phyloP scores from a whole-genome alignment of 2,888 invertebrate genomes.

The Eudasyphora cyanicolor region DNA sequence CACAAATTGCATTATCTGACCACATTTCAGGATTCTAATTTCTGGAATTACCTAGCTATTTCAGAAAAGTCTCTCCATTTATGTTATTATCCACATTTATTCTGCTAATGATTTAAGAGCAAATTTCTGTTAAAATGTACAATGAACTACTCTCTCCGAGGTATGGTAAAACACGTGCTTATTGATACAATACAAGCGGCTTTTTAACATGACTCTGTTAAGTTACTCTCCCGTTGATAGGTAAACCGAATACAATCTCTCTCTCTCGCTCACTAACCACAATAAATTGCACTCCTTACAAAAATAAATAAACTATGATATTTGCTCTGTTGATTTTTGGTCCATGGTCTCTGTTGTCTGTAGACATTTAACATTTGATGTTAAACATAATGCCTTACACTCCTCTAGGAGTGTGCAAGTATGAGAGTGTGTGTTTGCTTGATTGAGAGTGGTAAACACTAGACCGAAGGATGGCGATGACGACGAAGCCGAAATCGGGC shows the following conservation, averaged over 20 bases:
- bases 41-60: too few relatives aligned
- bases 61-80: too few relatives aligned
- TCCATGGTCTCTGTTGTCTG: constrained; percentile 31
- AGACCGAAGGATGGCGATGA: constrained; percentile 16
- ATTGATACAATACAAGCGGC: constrained; percentile 40
- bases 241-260: neutral
- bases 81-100: too few relatives aligned
- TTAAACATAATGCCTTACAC: constrained; percentile 17
- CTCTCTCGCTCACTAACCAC: constrained; percentile 20
- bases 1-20: too few relatives aligned
- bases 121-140: constrained; percentile 41
- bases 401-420: neutral
- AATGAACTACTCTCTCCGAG: neutral
- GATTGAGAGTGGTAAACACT: neutral
- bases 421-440: neutral
- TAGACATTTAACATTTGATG: constrained; percentile 59
- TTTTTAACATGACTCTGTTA: constrained; percentile 28
- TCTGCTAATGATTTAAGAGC: neutral
- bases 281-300: too few relatives aligned
- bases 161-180: constrained; percentile 57
- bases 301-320: constrained; percentile 28
- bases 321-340: constrained; percentile 57
- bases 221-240: too few relatives aligned
- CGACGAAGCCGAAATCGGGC: neutral
- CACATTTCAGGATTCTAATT: too few relatives aligned